Evolutionary conservation across 2,888 invertebrate genomes (phyloP), one percentile per base, ranked within the genome.

Genomic region (Brachynemurus nebulosus): DNA sequence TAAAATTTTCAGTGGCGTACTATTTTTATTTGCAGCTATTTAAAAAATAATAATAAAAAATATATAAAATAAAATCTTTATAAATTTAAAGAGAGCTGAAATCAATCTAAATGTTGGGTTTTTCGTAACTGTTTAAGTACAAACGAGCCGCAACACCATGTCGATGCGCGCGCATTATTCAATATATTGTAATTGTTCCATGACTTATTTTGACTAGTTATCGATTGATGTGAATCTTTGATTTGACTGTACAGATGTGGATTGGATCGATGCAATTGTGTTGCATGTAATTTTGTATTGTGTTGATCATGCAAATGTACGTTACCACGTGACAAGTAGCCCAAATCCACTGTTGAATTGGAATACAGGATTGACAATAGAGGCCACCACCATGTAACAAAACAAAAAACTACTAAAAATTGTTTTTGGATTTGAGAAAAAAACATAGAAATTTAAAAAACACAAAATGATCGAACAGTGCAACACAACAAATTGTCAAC

Each of bases 111-210:
- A 60, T 79, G 78, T 60, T 83, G 80, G 44, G 81, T 78, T 65
- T 80, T 80, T 55, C 77, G 76, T 67, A 83, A 74, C 55, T 83
- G 81, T 64, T 79, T 78, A 61, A 74, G 67, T 51, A 83, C 81
- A 66, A 83, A 80, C 53, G 78, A 76, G 60, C 82, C 83, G 64
- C 84, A 83, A 64, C 84, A 84, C 83, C 83, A 83, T 20, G 78
- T 77, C 51, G 77, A 74, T 47, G 78, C 76, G 53, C 77, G 70
- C 34, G 72, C 69, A 45, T 72, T 71, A n/a, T 30, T 17, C 21
- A 42, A n/a, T 42, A 34, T 33, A 23, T 25, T 25, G 30, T 44
- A 30, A 14, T 38, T 20, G 30, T 25, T 17, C 19, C 33, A 30
- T 6, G 17, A 27, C 18, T 40, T 40, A 11, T 19, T 17, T 12